These are phyloP conservation scores for Anarrhichthys ocellatus DNA, from an alignment of 2,113 vertebrate species.

Conservation along the genomic window DNA sequence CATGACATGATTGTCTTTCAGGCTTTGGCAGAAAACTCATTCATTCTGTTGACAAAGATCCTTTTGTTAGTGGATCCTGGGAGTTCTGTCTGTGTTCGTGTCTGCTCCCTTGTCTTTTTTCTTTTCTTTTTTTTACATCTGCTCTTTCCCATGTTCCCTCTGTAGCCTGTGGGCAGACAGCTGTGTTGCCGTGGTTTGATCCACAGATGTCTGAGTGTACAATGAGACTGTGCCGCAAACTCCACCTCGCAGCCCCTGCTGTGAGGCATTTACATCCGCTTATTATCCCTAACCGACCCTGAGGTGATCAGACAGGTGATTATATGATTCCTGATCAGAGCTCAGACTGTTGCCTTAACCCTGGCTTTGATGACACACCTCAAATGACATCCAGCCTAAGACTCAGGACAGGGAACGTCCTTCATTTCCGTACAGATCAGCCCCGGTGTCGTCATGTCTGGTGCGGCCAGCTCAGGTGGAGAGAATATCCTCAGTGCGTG, in stretches of 20 bases:
- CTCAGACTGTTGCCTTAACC: constrained; percentile 46
- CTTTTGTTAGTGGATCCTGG: constrained; percentile 54
- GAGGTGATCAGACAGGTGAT: constrained; percentile 49
- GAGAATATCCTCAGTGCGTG: constrained; percentile 37
- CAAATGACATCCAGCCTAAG: constrained; percentile 51
- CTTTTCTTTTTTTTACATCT: constrained; percentile 34
- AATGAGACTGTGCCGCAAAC: constrained; percentile 39
- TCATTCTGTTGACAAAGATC: constrained; percentile 57
- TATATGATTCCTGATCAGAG: constrained; percentile 46
- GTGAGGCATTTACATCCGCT: constrained; percentile 70
- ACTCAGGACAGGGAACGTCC: constrained; percentile 46
- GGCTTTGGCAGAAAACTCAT: constrained; percentile 42
- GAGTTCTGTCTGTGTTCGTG: constrained; percentile 19
- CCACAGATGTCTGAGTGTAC: constrained; percentile 63
- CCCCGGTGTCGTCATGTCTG: constrained; percentile 69
- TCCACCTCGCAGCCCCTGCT: constrained; percentile 64
- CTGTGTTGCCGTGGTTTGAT: constrained; percentile 71
- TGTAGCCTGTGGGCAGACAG: constrained; percentile 75
- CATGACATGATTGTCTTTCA: constrained; percentile 47
- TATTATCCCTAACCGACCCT: constrained; percentile 59
- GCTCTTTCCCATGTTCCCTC: constrained; percentile 48
- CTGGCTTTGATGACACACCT: constrained; percentile 64
- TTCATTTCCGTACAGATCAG: constrained; percentile 56
- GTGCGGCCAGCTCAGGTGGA: constrained; percentile 43
- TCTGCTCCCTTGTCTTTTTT: constrained; percentile 33